Percentiles rank a stretch among this genome's conserved stretches.
Evolutionary conservation across 1,140 invertebrate species (phyloP).

Genomic region (Proales similis): DNA sequence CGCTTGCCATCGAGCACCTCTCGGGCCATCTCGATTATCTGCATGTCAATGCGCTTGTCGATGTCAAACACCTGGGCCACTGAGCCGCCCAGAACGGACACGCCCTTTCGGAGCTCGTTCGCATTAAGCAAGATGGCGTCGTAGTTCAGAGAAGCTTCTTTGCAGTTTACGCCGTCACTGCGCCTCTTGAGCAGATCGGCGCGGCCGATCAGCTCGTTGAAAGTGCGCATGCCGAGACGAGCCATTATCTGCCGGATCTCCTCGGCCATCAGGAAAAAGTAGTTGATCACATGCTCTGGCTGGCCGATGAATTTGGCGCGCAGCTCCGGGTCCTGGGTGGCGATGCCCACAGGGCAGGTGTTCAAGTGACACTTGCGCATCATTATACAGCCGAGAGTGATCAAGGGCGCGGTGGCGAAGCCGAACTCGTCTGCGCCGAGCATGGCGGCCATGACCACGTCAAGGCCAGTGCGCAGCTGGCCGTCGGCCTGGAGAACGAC

Average conservation of each 20-base stretch:
- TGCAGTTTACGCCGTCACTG: conserved; percentile 59
- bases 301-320: conserved; percentile 93
- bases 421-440: conserved; percentile 97
- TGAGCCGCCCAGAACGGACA: conserved; percentile 82
- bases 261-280: conserved; percentile 91
- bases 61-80: conserved; percentile 78
- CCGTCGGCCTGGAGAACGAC: conserved; percentile 75
- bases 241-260: conserved; percentile 85
- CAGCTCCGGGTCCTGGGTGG: conserved; percentile 82
- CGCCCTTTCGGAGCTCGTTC: conserved; percentile 73
- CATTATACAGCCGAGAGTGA: conserved; percentile 96
- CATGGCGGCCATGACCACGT: conserved; percentile 89
- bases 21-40: conserved; percentile 67
- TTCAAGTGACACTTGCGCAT: conserved; percentile 99
- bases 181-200: conserved; percentile 68
- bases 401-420: conserved; percentile 94
- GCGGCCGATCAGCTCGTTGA: conserved; percentile 87
- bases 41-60: conserved; percentile 77
- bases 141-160: conserved; percentile 59
- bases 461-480: conserved; percentile 49
- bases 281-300: conserved; percentile 95
- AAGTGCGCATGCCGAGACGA: conserved; percentile 73
- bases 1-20: conserved; percentile 59
- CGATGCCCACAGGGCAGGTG: conserved; percentile 96
- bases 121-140: conserved; percentile 78